Base-by-base conservation (phyloP, 2,888 invertebrate species). In the Charanyca ferruginea region DNA sequence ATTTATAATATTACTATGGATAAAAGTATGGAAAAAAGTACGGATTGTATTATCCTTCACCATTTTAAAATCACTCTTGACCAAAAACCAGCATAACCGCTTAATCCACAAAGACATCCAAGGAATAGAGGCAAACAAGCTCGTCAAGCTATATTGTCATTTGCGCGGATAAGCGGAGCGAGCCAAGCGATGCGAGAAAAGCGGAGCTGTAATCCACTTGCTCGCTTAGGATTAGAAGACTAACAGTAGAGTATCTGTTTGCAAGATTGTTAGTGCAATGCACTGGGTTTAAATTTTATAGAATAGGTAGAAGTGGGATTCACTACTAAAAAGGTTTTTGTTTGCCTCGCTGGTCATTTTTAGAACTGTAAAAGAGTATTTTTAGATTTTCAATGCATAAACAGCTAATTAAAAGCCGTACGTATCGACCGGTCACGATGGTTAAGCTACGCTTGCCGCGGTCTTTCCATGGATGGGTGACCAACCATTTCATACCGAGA, bases 191-290 rank as follows among this genome's bases (percentile, higher is more conserved):
- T 44, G 69, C 48, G 41, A 53, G 48, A 32, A 28, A 49, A 55
- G 20, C 22, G 25, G 8, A 53, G 41, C 42, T 59, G 69, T 72
- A 76, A 72, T 70, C 76, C 51, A 11, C 22, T 54, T 23, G 38
- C 22, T 44, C 18, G 7, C 16, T 54, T 8, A 51, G 51, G 61
- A 72, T 76, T 72, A 72, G 18, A 28, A 41, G 35, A 20, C 45
- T 42, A 72, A 69, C 76, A 75, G 75, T 75, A 51, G 70, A 35
- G 42, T 18, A 20, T 52, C 25, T 35, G n/a, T 57, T 73, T 18
- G 32, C 35, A 55, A 67, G 45, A 47, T 55, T 67, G n/a, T 57
- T 47, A 57, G 53, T 57, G 41, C 45, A 41, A 16, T 23, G 13
- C n/a, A 32, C 8, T 4, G 32, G 51, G 22, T 57, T 69, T 51